A percentile compares a stretch with the other conserved stretches of the same genome.
phyloP scores from a whole-genome alignment of 2,888 invertebrate species.

The Spilosoma lubricipeda region DNA sequence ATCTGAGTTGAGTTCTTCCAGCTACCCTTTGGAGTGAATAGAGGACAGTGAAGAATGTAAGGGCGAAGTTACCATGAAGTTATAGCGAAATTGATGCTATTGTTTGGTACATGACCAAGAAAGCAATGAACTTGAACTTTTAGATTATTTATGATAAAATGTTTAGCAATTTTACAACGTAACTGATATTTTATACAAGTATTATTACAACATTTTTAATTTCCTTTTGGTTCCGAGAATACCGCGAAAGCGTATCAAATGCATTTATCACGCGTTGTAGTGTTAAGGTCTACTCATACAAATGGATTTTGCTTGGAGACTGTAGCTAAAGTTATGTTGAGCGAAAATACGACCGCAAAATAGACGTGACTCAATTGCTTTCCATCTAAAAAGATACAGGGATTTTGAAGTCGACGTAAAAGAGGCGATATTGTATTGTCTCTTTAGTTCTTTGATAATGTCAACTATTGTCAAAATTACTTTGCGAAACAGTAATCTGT shows the following conservation, averaged over 20 bases:
- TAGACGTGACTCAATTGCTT: background rate
- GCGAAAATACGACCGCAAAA: constrained; percentile 2
- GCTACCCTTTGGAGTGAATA: too few species aligned
- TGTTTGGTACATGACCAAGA: background rate
- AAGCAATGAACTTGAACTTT: background rate
- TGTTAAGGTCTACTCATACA: constrained; percentile 2
- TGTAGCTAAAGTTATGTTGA: background rate
- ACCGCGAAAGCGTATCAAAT: constrained; percentile 21
- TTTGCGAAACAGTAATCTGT: too few species aligned
- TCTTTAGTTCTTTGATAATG: background rate
- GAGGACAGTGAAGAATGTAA: too few species aligned
- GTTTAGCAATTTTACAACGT: background rate
- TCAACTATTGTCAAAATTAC: too few species aligned
- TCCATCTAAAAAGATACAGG: background rate
- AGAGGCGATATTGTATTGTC: background rate
- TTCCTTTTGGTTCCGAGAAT: background rate
- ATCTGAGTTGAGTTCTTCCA: too few species aligned
- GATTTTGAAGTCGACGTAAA: background rate
- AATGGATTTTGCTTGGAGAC: constrained; percentile 15
- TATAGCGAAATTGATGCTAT: too few species aligned
- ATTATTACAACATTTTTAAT: background rate
- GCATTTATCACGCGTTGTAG: constrained; percentile 9
- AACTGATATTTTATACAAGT: background rate
- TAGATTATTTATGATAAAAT: background rate
- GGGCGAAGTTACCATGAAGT: too few species aligned